Evolutionary conservation across 2,888 invertebrate species (phyloP), one percentile per base, ranked within the genome.

Genomic region (Melanotus villosus): DNA sequence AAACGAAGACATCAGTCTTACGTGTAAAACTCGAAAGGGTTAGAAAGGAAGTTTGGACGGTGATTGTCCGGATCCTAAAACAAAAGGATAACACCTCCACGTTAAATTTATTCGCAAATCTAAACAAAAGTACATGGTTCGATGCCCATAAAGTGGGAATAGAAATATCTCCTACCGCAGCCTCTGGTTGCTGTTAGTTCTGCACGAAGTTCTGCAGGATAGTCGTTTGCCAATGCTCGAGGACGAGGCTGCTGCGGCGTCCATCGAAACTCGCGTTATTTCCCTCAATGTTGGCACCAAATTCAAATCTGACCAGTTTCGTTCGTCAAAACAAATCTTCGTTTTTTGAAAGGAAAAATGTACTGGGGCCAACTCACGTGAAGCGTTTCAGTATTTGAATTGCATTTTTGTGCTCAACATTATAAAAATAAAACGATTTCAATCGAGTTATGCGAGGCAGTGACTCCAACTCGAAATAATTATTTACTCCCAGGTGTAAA

Each of bases 81-180:
- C 34, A 34, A 34, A 12, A 34, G 34, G 12, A n/a, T 1, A 34
- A 12, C 12, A 34, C 34, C 34, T 43, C 18, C 43, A 19, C 10
- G 18, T 68, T 63, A 45, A 68, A 57, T 63, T 63, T 68, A 47
- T 56, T 60, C 30, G 59, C 62, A 70, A 63, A 70, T 23, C 57
- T 47, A 50, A 66, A 66, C 57, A 75, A 78, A 77, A 77, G 74
- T 77, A 74, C 74, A 80, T 79, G 82, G 80, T 82, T 79, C 78
- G 80, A 77, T 81, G 80, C 75, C 71, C 78, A 78, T 77, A 74
- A 78, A 76, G 80, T 81, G 81, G 81, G 79, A 82, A 81, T 81
- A 79, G 70, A 78, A 78, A 78, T 76, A 78, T 79, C 80, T 78
- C 77, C 78, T 77, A 78, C 79, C 77, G 75, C 77, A 77, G 74